phyloP scores from a whole-genome alignment of 1,140 invertebrate species.

The Drosophila subpulchrella region DNA sequence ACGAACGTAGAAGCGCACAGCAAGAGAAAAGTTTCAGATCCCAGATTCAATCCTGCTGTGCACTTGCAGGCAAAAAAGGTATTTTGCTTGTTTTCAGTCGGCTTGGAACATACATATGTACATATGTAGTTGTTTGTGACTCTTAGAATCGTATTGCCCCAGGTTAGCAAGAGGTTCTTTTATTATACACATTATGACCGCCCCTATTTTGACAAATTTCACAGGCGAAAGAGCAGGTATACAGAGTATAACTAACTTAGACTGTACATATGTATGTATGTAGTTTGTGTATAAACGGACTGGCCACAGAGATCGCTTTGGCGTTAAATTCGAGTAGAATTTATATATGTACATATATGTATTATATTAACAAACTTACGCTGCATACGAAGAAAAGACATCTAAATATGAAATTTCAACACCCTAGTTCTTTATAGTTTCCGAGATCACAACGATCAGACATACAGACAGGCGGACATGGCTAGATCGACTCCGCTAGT shows the following conservation, averaged over 20 bases:
- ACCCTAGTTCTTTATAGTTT: no score
- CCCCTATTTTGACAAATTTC: constrained; percentile 41
- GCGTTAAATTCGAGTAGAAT: no score
- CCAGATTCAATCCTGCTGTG: constrained; percentile 20
- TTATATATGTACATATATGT: no score
- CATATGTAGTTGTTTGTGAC: constrained; percentile 6
- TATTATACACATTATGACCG: constrained; percentile 4
- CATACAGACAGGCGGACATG: no score
- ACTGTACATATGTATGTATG: no score
- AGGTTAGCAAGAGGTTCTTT: constrained; percentile 33
- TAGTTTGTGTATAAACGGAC: no score
- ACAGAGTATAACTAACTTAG: background rate
- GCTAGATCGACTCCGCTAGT: no score
- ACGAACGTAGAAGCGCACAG: constrained; percentile 43
- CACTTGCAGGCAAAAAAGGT: constrained; percentile 8
- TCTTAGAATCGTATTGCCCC: constrained; percentile 27
- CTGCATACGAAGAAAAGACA: no score
- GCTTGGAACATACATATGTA: background rate
- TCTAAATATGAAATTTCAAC: no score
- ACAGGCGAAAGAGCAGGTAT: constrained; percentile 17
- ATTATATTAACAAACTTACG: no score
- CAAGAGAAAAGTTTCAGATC: constrained; percentile 36
- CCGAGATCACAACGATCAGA: no score
- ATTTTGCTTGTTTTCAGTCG: background rate
- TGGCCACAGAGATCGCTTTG: no score